phyloP scores from a whole-genome alignment of 2,888 invertebrate species.

The Caenorhabditis afra region DNA sequence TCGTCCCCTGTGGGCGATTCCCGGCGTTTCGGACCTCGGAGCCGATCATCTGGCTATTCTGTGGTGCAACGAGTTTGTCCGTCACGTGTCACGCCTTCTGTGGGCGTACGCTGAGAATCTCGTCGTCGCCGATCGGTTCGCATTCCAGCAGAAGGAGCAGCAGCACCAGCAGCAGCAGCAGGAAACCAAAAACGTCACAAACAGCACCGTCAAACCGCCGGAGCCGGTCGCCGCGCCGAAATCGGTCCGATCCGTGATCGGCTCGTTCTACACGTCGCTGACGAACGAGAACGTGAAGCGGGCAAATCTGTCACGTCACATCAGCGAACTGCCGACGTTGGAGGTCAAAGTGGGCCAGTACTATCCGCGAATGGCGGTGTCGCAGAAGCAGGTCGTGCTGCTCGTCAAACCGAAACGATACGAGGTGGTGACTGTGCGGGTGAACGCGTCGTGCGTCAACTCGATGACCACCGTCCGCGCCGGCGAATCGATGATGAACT shows the following conservation, averaged over 20 bases:
- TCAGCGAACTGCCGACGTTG: conserved; percentile 22
- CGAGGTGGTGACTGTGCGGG: conserved; percentile 21
- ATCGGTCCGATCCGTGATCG: conserved; percentile 31
- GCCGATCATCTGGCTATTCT: conserved; percentile 80
- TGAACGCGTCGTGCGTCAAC: conserved; percentile 35
- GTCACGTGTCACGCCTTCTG: conserved; percentile 67
- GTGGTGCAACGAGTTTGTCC: conserved; percentile 80
- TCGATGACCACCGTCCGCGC: conserved; percentile 30
- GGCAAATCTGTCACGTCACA: conserved; percentile 21
- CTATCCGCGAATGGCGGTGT: conserved; percentile 2
- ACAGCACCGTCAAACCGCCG: too few species aligned
- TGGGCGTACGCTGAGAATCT: conserved; percentile 63
- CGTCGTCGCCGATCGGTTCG: too few species aligned
- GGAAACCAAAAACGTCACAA: too few species aligned
- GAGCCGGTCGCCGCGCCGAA: too few species aligned
- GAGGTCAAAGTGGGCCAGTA: conserved; percentile 22
- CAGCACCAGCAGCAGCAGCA: too few species aligned
- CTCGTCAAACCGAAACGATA: conserved; percentile 17
- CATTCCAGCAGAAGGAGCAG: too few species aligned
- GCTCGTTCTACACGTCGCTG: not conserved
- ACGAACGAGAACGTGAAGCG: conserved; percentile 18
- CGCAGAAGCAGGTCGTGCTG: conserved; percentile 8
- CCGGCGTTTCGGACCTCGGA: conserved; percentile 54
- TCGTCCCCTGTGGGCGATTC: conserved; percentile 61
- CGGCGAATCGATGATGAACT: conserved; percentile 25